Evolutionary conservation across 2,888 invertebrate species (phyloP), one percentile per base, ranked within the genome.

Genomic region (Drosophila neonasuta): DNA sequence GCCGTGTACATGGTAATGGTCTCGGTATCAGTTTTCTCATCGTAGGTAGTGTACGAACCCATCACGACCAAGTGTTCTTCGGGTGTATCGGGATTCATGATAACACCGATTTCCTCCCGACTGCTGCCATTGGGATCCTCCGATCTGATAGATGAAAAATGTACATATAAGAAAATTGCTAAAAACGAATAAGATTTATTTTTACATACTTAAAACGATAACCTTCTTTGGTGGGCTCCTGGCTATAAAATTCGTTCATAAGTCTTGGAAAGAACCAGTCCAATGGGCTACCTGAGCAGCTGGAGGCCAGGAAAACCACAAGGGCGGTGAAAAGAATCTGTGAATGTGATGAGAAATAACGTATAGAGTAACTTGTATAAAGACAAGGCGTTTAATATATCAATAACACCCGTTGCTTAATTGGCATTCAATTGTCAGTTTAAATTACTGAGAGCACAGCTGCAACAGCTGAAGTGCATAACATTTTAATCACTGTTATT

Each of bases 1-100:
- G 91, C 91, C 3, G 90, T 90, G 70, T 91, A 91, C 89, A 90
- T 89, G 7, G 90, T 89, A 3, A 88, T 78, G 10, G 89, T 88
- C 15, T 89, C 89, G 32, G 71, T 88, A 1, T 88, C 85, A 54
- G 89, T 88, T 63, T 89, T 89, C 66, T 89, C 89, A 68, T 89
- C 88, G n/a, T 87, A 88, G 2, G 67, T 67, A 4, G 86, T 74
- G 68, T 88, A 90, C 7, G 85, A 67, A 55, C 91, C 91, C 90
- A 90, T 90, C 0, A 90, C 90, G 2, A 91, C 89, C 8, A 90
- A 71, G 61, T 91, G 80, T 50, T 91, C 89, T 1, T 90, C 74
- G 0, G 83, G 77, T 0, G 91, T 89, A 20, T 88, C 90, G 0
- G 90, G 89, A 71, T 91, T 91, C 82, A 90, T 75, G 13, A 91